phyloP scores from a whole-genome alignment of 2,888 invertebrate species.

The Leptinotarsa juncta region DNA sequence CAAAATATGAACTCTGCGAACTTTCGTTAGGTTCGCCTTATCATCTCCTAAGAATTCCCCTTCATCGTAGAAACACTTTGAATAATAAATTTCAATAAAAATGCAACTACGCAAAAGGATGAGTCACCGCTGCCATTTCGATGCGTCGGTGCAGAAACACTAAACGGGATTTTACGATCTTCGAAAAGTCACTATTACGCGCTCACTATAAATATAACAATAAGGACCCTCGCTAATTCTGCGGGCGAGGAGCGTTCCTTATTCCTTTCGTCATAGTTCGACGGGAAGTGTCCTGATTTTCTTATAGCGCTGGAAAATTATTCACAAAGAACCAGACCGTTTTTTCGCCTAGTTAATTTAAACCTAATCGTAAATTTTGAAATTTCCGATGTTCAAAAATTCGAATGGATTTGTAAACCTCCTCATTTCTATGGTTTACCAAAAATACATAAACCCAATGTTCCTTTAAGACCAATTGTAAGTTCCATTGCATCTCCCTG shows the following conservation, averaged over 20 bases:
- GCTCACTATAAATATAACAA: slow-evolving; percentile 36
- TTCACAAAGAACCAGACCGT: not conserved
- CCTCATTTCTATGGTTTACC: no score
- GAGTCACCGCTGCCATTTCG: slow-evolving; percentile 34
- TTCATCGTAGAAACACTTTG: slow-evolving; percentile 27
- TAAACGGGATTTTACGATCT: slow-evolving; percentile 57
- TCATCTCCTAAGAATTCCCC: slow-evolving; percentile 21
- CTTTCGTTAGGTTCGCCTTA: not conserved
- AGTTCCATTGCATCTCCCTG: no score
- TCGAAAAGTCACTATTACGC: slow-evolving; percentile 50
- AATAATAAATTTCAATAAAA: slow-evolving; percentile 40
- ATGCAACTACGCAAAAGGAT: slow-evolving; percentile 28
- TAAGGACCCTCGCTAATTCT: slow-evolving; percentile 39
- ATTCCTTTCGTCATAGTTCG: slow-evolving; percentile 9
- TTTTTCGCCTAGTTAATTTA: no score
- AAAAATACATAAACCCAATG: no score
- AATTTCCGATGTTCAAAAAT: no score
- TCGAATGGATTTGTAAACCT: no score
- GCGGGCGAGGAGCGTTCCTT: slow-evolving; percentile 12
- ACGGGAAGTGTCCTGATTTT: not conserved
- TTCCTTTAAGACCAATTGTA: no score
- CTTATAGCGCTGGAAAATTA: slow-evolving; percentile 21
- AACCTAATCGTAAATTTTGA: no score
- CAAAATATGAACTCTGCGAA: not conserved
- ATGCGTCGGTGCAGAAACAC: slow-evolving; percentile 44